phyloP scores from a whole-genome alignment of 2,888 invertebrate genomes.

The Pachliopta kotzebuea region DNA sequence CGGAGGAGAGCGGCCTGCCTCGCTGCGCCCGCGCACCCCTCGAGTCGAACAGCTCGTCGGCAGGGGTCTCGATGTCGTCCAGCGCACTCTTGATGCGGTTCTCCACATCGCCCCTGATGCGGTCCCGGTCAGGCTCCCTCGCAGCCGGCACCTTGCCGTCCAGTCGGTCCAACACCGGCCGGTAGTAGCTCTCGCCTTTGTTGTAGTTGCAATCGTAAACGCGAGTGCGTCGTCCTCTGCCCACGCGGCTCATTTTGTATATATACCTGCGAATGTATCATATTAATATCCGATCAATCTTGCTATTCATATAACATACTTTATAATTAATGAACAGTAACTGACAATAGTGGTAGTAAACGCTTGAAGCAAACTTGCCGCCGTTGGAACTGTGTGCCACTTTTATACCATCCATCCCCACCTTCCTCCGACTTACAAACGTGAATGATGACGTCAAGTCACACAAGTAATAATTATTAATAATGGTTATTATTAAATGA shows the following conservation, averaged over 20 bases:
- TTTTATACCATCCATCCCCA: too few species aligned
- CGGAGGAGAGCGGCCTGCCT: slow-evolving; percentile 67
- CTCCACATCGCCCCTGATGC: slow-evolving; percentile 58
- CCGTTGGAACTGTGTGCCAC: too few species aligned
- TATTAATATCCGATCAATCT: too few species aligned
- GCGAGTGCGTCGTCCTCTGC: slow-evolving; percentile 87
- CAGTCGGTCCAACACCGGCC: slow-evolving; percentile 86
- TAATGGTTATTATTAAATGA: too few species aligned
- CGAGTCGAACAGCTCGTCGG: slow-evolving; percentile 83
- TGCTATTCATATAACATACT: too few species aligned
- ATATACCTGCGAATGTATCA: slow-evolving; percentile 31
- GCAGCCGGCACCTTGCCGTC: slow-evolving; percentile 81
- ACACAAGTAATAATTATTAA: too few species aligned
- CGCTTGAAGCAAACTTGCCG: too few species aligned
- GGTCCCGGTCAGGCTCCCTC: slow-evolving; percentile 62
- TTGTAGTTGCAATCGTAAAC: slow-evolving; percentile 93
- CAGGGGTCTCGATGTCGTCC: slow-evolving; percentile 53
- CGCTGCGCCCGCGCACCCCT: slow-evolving; percentile 79
- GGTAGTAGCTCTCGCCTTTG: slow-evolving; percentile 91
- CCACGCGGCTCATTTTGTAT: slow-evolving; percentile 64
- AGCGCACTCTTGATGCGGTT: slow-evolving; percentile 61
- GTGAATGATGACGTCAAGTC: too few species aligned
- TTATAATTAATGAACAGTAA: too few species aligned
- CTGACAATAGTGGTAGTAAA: too few species aligned
- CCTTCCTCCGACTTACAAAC: too few species aligned